A percentile compares a stretch with the other conserved stretches of the same genome.
Conservation (phyloP, 2,888 invertebrate genomes). For the Nephrocerus scutellatus region DNA sequence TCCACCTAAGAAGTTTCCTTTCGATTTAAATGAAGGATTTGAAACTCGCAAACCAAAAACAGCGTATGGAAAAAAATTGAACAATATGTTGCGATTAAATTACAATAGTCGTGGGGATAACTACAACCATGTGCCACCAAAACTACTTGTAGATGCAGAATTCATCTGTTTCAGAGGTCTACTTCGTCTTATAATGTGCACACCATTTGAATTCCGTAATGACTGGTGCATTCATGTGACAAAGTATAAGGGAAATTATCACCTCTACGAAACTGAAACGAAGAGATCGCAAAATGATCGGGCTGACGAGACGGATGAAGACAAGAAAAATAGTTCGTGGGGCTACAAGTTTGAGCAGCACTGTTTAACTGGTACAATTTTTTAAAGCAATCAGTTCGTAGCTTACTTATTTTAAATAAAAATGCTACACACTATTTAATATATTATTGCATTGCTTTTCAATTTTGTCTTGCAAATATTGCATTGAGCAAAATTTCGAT, state of each 20-base stretch:
- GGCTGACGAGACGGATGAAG: conserved; percentile 48
- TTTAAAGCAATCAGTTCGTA: too few species aligned
- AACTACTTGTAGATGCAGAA: conserved; percentile 35
- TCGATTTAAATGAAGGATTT: conserved; percentile 32
- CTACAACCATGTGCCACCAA: not conserved
- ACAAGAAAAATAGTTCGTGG: conserved; percentile 56
- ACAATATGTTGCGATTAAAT: conserved; percentile 30
- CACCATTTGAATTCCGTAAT: conserved; percentile 61
- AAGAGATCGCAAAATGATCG: conserved; percentile 49
- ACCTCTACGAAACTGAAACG: conserved; percentile 61
- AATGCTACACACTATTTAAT: too few species aligned
- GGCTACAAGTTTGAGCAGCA: conserved; percentile 75
- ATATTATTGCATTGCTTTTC: too few species aligned
- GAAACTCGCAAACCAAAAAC: conserved; percentile 40
- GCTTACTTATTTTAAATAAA: too few species aligned
- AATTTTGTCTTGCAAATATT: too few species aligned
- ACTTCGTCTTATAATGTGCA: conserved; percentile 58
- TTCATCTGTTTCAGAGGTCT: conserved; percentile 68
- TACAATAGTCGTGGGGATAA: conserved; percentile 23
- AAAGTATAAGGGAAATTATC: conserved; percentile 59
- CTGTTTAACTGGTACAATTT: conserved; percentile 56
- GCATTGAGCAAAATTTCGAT: too few species aligned
- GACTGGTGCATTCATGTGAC: conserved; percentile 66
- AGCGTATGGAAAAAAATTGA: conserved; percentile 23
- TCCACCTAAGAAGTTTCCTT: conserved; percentile 32